Evolutionary conservation across 2,797 vertebrate species (phyloP), one percentile per base, ranked within the genome.

Genomic region (Sylvia borin): DNA sequence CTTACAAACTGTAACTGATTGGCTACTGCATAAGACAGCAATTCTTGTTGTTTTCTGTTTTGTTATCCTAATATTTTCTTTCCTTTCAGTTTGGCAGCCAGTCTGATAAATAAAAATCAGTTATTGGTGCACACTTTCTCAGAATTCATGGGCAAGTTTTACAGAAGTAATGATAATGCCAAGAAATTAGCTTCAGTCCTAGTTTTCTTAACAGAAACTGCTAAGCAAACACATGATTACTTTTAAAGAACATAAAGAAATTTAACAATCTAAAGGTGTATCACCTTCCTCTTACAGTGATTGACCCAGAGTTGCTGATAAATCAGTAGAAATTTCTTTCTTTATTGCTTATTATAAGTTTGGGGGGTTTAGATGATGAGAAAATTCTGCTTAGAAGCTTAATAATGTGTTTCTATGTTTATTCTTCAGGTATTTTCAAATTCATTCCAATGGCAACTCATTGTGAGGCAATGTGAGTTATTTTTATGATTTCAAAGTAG

Each of bases 191-290:
- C 84, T 97, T 95, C 54, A 78, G 27, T 77, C 93, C 71, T 85
- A 92, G 26, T 65, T 92, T 79, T 92, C 82, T 74, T 77, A 94
- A 92, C 54, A 95, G 55, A 92, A 93, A 73, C 53, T 76, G 60
- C 62, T 51, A 91, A n/a, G 54, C 45, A 86, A 86, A 95, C 72
- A 94, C 64, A 27, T 51, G 4, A 51, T 57, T 65, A 17, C 14
- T 64, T 71, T 17, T 53, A 71, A 77, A 77, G 31, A 88, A 73
- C 48, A 84, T 51, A 58, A 90, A 71, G 31, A 57, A 85, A 88
- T 79, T 53, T 75, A 88, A 54, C 27, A 29, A 42, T 31, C 36
- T 73, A 14, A n/a, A 82, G 74, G 14, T 22, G 11, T 21, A 61
- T 47, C 26, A 55, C 50, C 65, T 64, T 64, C 18, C 88, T 58